Evolutionary conservation across 2,888 invertebrate genomes (phyloP), one percentile per base, ranked within the genome.

Genomic region (Epirrhoe tristata): DNA sequence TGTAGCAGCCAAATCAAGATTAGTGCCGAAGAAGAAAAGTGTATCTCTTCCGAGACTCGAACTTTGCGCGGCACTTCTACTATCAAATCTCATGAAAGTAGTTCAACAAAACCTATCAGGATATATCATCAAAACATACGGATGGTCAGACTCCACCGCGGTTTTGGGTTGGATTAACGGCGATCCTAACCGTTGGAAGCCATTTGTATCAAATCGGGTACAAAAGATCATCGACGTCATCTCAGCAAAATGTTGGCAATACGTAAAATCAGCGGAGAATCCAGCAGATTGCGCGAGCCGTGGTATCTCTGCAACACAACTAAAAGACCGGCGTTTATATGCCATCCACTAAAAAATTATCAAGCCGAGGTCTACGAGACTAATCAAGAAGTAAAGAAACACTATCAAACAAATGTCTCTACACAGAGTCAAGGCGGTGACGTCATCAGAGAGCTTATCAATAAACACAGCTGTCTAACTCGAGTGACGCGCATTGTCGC

Each of bases 151-250:
- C 56, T 74, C 74, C 0, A 71, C 53, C 50, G 71, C 63, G 6
- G 73, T 70, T 4, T 52, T 75, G 10, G 71, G 65, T 17, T 74
- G 76, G 73, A 32, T 76, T 17, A 50, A 70, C 14, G 73, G 73
- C 6, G 68, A 67, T 6, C 58, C 69, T 1, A 48, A 17, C 5
- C 61, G 70, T 7, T 74, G 71, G 75, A 74, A 74, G 24, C 60
- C 69, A 8, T 76, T 73, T 57, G 73, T 76, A 7, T 70, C 73
- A 1, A 74, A 76, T 34, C 36, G 74, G 53, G 66, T 70, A 0
- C 48, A 16, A n/a, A 17, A 70, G 16, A 69, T 71, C 14, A 36
- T 6, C 14, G 10, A 54, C 5, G 14, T 66, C 6, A 65, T 71
- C 32, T 58, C 67, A 5, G 8, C 70, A 24, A 34, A 12, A 16